A percentile compares a stretch with the other conserved stretches of the same genome.
These are phyloP conservation scores for Heliconius ethilla DNA, from an alignment of 2,888 invertebrate species.

Conservation along the genomic window DNA sequence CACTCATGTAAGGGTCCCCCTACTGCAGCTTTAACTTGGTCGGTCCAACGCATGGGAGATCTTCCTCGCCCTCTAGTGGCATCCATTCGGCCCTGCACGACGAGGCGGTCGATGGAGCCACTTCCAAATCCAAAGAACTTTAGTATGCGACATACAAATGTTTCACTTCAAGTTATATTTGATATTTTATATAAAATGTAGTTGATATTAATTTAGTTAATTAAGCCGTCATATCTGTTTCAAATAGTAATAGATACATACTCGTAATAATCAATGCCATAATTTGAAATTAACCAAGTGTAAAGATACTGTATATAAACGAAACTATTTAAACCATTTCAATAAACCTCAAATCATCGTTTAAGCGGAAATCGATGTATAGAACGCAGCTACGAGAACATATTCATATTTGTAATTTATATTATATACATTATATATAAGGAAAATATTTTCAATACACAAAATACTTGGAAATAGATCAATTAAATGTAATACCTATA, in stretches of 20 bases:
- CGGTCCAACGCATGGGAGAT: no score
- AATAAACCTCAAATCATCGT: slow-evolving; percentile 10
- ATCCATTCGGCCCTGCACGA: no score
- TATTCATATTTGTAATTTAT: neutral
- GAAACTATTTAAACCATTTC: neutral
- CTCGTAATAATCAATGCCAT: neutral
- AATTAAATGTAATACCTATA: neutral
- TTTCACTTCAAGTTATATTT: neutral
- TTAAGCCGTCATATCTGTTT: neutral
- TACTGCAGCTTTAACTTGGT: no score
- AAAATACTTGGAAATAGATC: neutral
- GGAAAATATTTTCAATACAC: neutral
- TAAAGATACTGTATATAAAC: slow-evolving; percentile 3
- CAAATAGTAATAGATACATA: no score
- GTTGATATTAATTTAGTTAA: neutral
- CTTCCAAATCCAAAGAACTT: no score
- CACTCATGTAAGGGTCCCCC: no score
- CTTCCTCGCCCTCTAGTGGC: no score
- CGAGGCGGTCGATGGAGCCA: no score
- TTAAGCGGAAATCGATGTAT: neutral
- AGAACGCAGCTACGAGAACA: neutral
- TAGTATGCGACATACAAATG: no score
- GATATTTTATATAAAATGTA: neutral
- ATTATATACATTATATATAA: no score
- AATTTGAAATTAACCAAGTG: neutral